These are phyloP conservation scores for Erynnis tages DNA, from an alignment of 2,888 invertebrate genomes.

Conservation along the genomic window DNA sequence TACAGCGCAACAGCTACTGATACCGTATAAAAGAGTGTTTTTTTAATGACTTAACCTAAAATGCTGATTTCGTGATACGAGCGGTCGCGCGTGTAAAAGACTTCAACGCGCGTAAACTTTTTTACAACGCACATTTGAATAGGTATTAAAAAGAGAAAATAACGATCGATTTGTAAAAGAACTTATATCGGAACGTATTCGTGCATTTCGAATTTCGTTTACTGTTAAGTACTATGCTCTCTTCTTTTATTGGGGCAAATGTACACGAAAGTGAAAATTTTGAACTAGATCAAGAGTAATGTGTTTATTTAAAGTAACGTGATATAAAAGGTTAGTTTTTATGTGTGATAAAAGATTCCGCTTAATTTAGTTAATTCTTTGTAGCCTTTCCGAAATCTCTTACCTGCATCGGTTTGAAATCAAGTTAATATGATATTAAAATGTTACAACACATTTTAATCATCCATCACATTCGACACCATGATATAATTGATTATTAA, in stretches of 20 bases:
- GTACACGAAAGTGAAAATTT: not conserved
- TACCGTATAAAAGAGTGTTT: constrained; percentile 5
- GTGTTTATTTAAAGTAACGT: not conserved
- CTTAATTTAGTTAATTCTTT: no score
- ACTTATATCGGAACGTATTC: not conserved
- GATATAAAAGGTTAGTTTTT: not conserved
- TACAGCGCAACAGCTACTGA: not conserved
- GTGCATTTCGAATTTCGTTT: constrained; percentile 4
- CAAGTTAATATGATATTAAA: no score
- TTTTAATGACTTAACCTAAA: constrained; percentile 7
- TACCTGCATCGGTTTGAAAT: no score
- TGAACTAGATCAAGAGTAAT: not conserved
- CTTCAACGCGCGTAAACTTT: constrained; percentile 28
- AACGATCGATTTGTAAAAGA: constrained; percentile 1
- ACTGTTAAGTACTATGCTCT: constrained; percentile 3
- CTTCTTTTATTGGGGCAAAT: not conserved
- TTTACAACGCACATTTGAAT: constrained; percentile 4
- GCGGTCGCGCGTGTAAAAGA: constrained; percentile 31
- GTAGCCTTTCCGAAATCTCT: no score
- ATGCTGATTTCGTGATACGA: not conserved
- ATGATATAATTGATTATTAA: no score
- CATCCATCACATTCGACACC: no score
- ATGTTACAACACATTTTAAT: no score
- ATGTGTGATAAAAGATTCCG: no score
- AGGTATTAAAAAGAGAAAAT: constrained; percentile 9